Base-by-base conservation (phyloP, 1,140 invertebrate species). In the Sipha flava region DNA sequence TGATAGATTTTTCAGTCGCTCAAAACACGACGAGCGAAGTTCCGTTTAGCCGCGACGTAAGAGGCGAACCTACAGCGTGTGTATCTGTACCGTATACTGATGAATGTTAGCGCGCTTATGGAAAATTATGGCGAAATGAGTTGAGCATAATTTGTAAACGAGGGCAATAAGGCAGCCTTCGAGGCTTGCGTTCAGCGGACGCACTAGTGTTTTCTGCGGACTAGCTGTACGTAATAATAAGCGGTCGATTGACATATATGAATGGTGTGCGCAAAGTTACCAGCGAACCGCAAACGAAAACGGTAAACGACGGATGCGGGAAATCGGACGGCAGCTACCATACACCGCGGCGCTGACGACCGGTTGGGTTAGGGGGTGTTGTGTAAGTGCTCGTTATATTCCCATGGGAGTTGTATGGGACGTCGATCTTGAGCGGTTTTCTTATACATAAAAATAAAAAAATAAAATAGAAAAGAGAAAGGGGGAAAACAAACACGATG, bases 311-410 rank as follows among this genome's bases (percentile, higher is more conserved):
- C 37, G 64, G 37, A 43, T 43, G 14, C 59, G 59, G 34, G 31
- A 64, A 34, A 64, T 64, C 62, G 62, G 62, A 66, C 62, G 62
- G 62, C 62, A 23, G 40, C 59, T 37, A 57, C 23, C 23, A 23
- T 57, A 14, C 52, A 23, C n/a, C n/a, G n/a, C n/a, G n/a, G n/a
- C n/a, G 23, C 23, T 26, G 52, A 57, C 26, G 52, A 26, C 29
- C 18, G 18, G 54, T 26, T 4, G 54, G 14, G 23, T 7, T 23
- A 1, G 16, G 18, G n/a, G 9, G 59, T 29, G 16, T 1, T 10
- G 62, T 37, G 45, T 52, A 73, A 73, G 45, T 57, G 72, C 72
- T 77, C 31, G 72, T 77, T 77, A 57, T 57, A 57, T 77, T 37
- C 72, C 52, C 72, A 34, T 14, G 47, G 31, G 72, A 77, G 49